phyloP scores from a whole-genome alignment of 92 coral and sea anemone genomes.

The Bergia puertoricense region DNA sequence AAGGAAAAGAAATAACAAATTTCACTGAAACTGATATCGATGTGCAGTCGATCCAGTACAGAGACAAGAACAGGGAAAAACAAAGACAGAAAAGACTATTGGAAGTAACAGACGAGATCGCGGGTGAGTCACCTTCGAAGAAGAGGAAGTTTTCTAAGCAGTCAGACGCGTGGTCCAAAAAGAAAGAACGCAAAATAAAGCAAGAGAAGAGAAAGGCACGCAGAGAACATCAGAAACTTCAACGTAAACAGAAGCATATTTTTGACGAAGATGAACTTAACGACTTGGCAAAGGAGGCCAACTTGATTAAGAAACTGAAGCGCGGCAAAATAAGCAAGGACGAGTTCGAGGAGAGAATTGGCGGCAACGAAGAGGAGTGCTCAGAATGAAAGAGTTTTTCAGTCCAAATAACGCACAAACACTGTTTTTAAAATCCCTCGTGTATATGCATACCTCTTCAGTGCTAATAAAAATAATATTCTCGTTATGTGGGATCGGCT shows the following conservation, averaged over 20 bases:
- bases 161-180: slow-evolving; percentile 83
- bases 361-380: slow-evolving; percentile 50
- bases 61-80: slow-evolving; percentile 84
- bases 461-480: no score
- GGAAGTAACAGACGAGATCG: slow-evolving; percentile 18
- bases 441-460: no score
- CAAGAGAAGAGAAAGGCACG: slow-evolving; percentile 83
- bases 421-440: no score
- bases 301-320: slow-evolving; percentile 84
- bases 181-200: slow-evolving; percentile 67
- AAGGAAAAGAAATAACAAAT: slow-evolving; percentile 65
- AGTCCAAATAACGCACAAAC: no score
- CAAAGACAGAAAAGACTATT: slow-evolving; percentile 70
- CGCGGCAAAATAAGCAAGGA: slow-evolving; percentile 80
- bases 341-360: slow-evolving; percentile 69
- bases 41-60: slow-evolving; percentile 65
- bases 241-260: slow-evolving; percentile 64
- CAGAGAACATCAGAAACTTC: slow-evolving; percentile 55
- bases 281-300: slow-evolving; percentile 83
- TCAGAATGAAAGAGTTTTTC: neutral
- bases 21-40: slow-evolving; percentile 77
- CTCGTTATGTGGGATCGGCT: no score
- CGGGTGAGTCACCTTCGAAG: slow-evolving; percentile 29
- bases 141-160: slow-evolving; percentile 49
- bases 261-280: slow-evolving; percentile 81